These are phyloP conservation scores for Pelochelys cantorii DNA, from an alignment of 2,797 vertebrate genomes.

Conservation along the genomic window DNA sequence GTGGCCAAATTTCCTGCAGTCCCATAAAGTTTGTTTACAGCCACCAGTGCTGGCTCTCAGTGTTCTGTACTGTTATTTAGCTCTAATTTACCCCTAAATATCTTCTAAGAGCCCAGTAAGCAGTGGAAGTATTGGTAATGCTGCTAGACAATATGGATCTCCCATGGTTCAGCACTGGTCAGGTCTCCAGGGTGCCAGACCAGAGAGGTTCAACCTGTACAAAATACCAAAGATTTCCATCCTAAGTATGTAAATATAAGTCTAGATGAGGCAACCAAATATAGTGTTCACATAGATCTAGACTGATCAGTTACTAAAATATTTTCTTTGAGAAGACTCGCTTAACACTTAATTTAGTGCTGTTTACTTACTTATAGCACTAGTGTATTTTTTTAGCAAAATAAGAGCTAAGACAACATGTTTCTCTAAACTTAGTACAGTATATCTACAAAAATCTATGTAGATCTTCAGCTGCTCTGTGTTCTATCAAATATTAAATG, in stretches of 20 bases:
- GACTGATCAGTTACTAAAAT: not conserved
- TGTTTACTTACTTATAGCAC: not conserved
- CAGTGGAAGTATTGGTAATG: no score
- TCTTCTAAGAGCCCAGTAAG: no score
- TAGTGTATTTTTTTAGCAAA: not conserved
- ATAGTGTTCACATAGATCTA: not conserved
- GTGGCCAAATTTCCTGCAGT: no score
- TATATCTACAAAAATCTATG: not conserved
- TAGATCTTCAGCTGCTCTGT: not conserved
- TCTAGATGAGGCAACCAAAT: not conserved
- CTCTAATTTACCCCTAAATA: no score
- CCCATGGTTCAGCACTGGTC: no score
- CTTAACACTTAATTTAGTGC: not conserved
- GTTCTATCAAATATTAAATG: not conserved
- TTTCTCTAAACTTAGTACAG: not conserved
- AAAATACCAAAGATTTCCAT: not conserved
- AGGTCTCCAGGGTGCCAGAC: no score
- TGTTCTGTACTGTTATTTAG: no score
- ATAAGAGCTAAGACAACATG: accelerated
- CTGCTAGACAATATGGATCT: no score
- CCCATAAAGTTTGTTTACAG: no score
- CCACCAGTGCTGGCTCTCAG: no score
- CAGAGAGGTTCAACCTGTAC: no score
- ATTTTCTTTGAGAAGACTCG: not conserved
- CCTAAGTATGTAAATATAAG: not conserved